Percentiles rank a stretch among this genome's conserved stretches.
Evolutionary conservation across 2,113 vertebrate genomes (phyloP).

Genomic region (Raja brachyura): DNA sequence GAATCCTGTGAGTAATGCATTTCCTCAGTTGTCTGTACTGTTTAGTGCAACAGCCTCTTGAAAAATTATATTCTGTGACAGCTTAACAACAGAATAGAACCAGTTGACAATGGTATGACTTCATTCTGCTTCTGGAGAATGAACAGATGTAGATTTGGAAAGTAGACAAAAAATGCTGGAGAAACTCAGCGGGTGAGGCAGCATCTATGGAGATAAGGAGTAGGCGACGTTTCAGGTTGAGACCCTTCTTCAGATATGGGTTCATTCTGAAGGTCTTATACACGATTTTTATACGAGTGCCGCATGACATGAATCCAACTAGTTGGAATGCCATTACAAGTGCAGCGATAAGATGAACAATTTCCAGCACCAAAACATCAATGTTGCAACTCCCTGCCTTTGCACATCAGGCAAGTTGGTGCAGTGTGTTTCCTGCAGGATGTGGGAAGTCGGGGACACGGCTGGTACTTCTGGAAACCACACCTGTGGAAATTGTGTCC

Average conservation of each 20-base stretch:
- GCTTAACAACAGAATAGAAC: not conserved
- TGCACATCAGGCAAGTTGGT: not conserved
- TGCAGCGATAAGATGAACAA: not conserved
- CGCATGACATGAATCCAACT: not conserved
- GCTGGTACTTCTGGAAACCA: too few species aligned
- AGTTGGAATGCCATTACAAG: not conserved
- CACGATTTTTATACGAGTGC: not conserved
- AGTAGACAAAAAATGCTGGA: too few species aligned
- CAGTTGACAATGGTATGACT: too few species aligned
- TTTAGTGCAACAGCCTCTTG: not conserved
- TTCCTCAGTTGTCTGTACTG: not conserved
- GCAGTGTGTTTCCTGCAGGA: too few species aligned
- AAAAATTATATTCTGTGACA: not conserved
- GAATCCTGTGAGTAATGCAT: not conserved
- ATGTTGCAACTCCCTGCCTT: not conserved
- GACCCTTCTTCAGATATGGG: not conserved
- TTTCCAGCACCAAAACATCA: not conserved
- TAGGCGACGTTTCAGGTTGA: too few species aligned
- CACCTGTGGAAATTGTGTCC: too few species aligned
- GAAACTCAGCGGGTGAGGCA: too few species aligned
- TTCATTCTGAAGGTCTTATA: not conserved
- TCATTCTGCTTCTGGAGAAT: not conserved
- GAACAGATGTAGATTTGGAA: not conserved
- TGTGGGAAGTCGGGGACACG: too few species aligned
- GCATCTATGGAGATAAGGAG: too few species aligned